phyloP scores from a whole-genome alignment of 2,797 vertebrate genomes.

The Phrynocephalus forsythii region DNA sequence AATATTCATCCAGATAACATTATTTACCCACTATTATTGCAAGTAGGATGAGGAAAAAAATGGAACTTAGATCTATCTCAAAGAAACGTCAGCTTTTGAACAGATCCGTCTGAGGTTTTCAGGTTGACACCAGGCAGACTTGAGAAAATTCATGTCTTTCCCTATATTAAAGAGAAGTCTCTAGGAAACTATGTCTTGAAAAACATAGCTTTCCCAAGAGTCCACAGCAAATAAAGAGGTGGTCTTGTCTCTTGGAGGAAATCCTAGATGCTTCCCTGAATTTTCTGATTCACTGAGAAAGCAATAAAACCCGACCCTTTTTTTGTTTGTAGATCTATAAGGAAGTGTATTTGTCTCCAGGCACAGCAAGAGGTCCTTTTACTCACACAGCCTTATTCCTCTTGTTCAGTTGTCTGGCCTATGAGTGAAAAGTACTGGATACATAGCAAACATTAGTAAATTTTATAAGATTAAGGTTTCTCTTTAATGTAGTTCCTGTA shows the following conservation, averaged over 20 bases:
- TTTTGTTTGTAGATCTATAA: not conserved
- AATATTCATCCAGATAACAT: not conserved
- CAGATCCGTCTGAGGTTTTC: constrained; percentile 52
- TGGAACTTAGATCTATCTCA: constrained; percentile 35
- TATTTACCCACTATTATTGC: constrained; percentile 36
- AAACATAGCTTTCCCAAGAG: not conserved
- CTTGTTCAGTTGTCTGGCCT: not conserved
- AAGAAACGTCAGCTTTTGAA: constrained; percentile 38
- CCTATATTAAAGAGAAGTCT: no score
- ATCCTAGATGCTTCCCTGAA: constrained; percentile 23
- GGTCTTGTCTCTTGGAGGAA: constrained; percentile 36
- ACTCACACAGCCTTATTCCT: no score
- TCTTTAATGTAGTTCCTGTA: not conserved
- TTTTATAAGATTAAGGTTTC: not conserved
- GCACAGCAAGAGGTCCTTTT: no score
- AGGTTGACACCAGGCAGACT: not conserved
- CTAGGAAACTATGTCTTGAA: no score
- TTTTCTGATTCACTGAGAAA: not conserved
- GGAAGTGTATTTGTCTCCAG: no score
- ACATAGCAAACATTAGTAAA: not conserved
- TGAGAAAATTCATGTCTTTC: no score
- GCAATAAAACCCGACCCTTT: no score
- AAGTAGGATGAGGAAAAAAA: constrained; percentile 36
- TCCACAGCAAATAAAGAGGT: not conserved
- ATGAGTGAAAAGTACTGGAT: not conserved